phyloP scores from a whole-genome alignment of 2,113 vertebrate genomes.

The Rallus limicola region DNA sequence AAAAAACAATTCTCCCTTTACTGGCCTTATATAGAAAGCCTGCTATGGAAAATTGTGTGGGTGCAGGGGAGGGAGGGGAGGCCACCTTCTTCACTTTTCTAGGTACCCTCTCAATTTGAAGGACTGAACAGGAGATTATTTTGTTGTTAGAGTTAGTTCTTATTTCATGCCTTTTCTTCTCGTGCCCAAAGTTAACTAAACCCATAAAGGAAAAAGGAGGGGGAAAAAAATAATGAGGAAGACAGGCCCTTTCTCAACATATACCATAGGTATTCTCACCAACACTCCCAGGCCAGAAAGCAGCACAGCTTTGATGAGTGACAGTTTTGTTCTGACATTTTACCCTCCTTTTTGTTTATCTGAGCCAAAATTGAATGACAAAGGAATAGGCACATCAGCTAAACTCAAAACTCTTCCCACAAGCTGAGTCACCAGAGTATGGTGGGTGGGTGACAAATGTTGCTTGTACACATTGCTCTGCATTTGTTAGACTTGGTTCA shows the following conservation, averaged over 20 bases:
- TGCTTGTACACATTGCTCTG: too few species aligned
- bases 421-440: neutral
- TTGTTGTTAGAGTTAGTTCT: neutral
- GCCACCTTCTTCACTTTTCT: neutral
- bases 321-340: neutral
- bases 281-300: neutral
- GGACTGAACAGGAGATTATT: neutral
- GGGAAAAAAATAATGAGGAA: neutral
- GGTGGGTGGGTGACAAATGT: rapidly evolving
- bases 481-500: neutral
- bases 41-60: neutral
- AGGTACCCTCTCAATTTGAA: neutral
- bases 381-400: neutral
- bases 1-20: neutral
- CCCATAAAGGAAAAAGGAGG: neutral
- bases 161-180: neutral
- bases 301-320: neutral
- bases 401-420: neutral
- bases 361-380: neutral
- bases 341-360: neutral
- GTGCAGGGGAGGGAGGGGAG: neutral
- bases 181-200: neutral
- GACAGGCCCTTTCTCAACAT: neutral
- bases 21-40: neutral
- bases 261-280: neutral